These are phyloP conservation scores for Enteromius radiatus DNA, from an alignment of 2,797 vertebrate genomes.

Conservation along the genomic window DNA sequence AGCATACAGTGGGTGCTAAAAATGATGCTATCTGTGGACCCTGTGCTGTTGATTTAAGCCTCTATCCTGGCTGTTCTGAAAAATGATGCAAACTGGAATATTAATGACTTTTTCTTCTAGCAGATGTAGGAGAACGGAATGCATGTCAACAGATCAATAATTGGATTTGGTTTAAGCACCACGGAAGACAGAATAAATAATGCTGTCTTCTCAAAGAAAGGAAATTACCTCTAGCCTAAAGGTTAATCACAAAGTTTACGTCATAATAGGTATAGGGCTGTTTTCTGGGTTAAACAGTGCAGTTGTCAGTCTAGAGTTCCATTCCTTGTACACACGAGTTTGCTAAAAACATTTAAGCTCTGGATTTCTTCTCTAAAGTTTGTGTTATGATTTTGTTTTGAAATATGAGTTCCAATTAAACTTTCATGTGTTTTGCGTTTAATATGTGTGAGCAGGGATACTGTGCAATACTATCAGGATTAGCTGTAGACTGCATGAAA, in stretches of 20 bases:
- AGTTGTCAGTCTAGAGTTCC: not conserved
- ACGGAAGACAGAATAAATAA: slow-evolving; percentile 34
- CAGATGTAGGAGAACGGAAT: not conserved
- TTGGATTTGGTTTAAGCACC: slow-evolving; percentile 16
- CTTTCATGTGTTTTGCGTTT: not conserved
- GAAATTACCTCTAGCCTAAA: slow-evolving; percentile 37
- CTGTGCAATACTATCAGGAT: not conserved
- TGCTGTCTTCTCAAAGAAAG: slow-evolving; percentile 11
- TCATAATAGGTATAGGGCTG: slow-evolving; percentile 14
- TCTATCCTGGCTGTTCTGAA: not conserved
- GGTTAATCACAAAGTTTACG: slow-evolving; percentile 34
- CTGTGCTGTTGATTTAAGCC: not conserved
- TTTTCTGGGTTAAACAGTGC: slow-evolving; percentile 6
- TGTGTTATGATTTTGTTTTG: not conserved
- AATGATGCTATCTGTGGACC: not conserved
- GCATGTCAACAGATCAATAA: slow-evolving; percentile 46
- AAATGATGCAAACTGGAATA: slow-evolving; percentile 4
- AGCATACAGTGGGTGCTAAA: not conserved
- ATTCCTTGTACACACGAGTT: not conserved
- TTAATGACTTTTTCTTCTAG: not conserved
- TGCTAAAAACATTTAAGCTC: not conserved
- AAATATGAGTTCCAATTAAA: not conserved
- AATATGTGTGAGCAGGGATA: not conserved
- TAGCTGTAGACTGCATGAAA: slow-evolving; percentile 8
- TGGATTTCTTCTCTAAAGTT: not conserved